phyloP scores from a whole-genome alignment of 2,888 invertebrate species.

The Amiota minor region DNA sequence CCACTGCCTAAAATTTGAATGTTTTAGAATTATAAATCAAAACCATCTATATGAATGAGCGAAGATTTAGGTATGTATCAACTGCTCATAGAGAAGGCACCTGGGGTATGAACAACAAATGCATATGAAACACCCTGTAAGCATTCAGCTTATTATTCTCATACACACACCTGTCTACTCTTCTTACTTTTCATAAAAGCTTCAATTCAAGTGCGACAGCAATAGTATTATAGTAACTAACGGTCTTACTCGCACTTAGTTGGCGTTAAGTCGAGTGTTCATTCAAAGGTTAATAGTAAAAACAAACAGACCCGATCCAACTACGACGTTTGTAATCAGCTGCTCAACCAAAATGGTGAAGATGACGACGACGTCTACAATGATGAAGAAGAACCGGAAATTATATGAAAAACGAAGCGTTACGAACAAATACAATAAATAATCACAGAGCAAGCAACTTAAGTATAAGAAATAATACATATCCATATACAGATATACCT shows the following conservation, averaged over 20 bases:
- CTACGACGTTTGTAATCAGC: no score
- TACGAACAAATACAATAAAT: no score
- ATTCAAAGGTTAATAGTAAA: not conserved
- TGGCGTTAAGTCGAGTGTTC: not conserved
- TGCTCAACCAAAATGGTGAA: no score
- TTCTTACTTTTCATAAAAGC: not conserved
- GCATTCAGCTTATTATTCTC: not conserved
- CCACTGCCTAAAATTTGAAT: no score
- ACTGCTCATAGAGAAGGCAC: no score
- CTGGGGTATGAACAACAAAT: not conserved
- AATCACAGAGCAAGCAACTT: constrained; percentile 17
- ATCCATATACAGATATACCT: not conserved
- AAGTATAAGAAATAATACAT: constrained; percentile 31
- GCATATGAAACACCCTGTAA: constrained; percentile 16
- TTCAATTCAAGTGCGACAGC: not conserved
- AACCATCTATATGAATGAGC: no score
- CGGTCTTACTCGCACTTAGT: not conserved
- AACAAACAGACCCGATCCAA: no score
- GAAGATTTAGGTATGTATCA: no score
- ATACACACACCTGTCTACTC: no score
- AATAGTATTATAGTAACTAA: not conserved
- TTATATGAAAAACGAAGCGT: not conserved
- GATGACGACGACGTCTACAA: no score
- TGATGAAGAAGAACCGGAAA: constrained; percentile 42
- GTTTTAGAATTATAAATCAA: no score